These are phyloP conservation scores for Aromia moschata DNA, from an alignment of 2,888 invertebrate genomes.

Conservation along the genomic window DNA sequence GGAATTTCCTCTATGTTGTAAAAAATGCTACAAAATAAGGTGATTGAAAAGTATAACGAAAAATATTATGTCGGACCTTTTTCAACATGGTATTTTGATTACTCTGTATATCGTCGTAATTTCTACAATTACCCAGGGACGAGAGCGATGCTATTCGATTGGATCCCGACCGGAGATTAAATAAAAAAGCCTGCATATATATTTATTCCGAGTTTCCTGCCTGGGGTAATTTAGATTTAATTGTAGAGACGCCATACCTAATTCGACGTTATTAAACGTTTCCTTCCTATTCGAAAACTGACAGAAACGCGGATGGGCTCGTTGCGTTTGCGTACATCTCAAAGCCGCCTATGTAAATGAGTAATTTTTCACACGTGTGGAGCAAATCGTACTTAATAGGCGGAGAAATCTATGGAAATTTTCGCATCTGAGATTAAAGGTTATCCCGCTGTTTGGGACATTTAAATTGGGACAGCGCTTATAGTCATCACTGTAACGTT, in stretches of 20 bases:
- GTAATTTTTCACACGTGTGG: background rate
- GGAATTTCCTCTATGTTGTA: slow-evolving; percentile 24
- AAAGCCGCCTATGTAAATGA: background rate
- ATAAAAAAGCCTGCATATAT: slow-evolving; percentile 30
- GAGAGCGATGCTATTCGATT: slow-evolving; percentile 3
- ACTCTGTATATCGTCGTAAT: too few relatives aligned
- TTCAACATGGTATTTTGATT: too few relatives aligned
- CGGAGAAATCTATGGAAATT: background rate
- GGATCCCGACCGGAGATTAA: slow-evolving; percentile 32
- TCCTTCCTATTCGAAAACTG: slow-evolving; percentile 27
- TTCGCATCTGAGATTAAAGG: background rate
- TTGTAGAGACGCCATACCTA: slow-evolving; percentile 25
- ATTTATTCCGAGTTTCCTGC: slow-evolving; percentile 36
- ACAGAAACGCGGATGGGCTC: slow-evolving; percentile 9
- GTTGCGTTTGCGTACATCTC: background rate
- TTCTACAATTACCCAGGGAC: slow-evolving; percentile 17
- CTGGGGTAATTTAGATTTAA: slow-evolving; percentile 26
- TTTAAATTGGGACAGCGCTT: too few relatives aligned
- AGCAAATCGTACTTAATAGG: background rate
- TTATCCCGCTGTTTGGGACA: too few relatives aligned
- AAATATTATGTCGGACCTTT: too few relatives aligned
- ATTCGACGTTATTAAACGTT: slow-evolving; percentile 32
- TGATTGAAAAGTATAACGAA: too few relatives aligned
- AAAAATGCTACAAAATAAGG: too few relatives aligned
- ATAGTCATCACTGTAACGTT: too few relatives aligned